Percentiles rank a stretch among this genome's conserved stretches.
Conservation (phyloP, 2,888 invertebrate genomes). For the Nasonia oneida region DNA sequence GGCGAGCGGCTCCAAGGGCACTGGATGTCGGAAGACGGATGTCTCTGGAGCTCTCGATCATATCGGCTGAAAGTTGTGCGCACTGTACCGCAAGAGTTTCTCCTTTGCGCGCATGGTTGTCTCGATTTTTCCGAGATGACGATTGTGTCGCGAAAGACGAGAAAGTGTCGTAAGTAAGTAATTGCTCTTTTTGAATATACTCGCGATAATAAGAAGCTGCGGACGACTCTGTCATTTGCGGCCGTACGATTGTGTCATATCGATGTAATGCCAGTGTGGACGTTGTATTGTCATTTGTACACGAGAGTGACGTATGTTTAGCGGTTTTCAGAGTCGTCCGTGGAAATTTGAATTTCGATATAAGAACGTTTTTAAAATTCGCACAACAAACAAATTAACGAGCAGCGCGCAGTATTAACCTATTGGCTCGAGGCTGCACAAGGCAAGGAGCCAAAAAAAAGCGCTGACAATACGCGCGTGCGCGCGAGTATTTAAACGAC, state of each 20-base stretch:
- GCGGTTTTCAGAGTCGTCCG: background rate
- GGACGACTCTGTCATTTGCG: constrained; percentile 13
- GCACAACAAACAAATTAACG: background rate
- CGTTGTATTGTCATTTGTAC: background rate
- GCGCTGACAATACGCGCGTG: background rate
- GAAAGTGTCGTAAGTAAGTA: constrained; percentile 31
- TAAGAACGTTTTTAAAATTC: background rate
- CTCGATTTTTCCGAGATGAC: constrained; percentile 4
- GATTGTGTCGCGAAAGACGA: background rate
- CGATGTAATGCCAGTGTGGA: background rate
- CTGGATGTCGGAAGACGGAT: constrained; percentile 26
- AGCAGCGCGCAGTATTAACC: background rate
- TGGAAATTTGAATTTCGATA: background rate
- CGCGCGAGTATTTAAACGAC: constrained; percentile 45
- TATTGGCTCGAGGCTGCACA: background rate
- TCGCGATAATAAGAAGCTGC: background rate
- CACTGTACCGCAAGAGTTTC: constrained; percentile 16
- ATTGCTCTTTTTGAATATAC: background rate
- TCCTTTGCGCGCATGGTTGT: constrained; percentile 36
- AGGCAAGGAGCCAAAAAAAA: constrained; percentile 4
- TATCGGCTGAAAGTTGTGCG: constrained; percentile 3
- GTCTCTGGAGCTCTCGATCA: background rate
- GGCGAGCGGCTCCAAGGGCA: constrained; percentile 22
- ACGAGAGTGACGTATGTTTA: background rate
- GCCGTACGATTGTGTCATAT: background rate